These are phyloP conservation scores for Aethes cnicana DNA, from an alignment of 2,888 invertebrate species.

Conservation along the genomic window DNA sequence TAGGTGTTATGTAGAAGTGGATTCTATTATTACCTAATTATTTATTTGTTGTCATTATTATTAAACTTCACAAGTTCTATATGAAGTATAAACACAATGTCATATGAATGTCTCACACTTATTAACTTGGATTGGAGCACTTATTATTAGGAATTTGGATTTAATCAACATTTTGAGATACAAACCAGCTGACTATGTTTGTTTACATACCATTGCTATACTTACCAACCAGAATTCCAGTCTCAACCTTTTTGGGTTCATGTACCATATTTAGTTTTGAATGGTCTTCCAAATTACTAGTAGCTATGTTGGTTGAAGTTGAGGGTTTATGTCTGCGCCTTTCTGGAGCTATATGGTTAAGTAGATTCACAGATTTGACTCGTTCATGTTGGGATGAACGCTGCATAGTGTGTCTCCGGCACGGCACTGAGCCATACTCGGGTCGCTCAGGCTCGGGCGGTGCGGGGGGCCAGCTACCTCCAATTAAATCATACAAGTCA, in stretches of 20 bases:
- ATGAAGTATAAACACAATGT: constrained; percentile 15
- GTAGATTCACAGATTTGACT: constrained; percentile 83
- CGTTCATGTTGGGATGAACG: constrained; percentile 66
- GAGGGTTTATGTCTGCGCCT: constrained; percentile 56
- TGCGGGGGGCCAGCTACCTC: constrained; percentile 77
- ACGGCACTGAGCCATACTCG: constrained; percentile 64
- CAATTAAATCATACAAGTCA: constrained; percentile 71
- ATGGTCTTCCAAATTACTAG: constrained; percentile 40
- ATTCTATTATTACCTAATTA: no score
- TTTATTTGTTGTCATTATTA: no score
- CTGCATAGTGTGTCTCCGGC: constrained; percentile 65
- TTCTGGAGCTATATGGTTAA: constrained; percentile 80
- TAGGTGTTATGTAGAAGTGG: constrained; percentile 5
- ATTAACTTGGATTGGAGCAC: no score
- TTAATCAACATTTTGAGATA: no score
- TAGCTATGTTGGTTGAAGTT: constrained; percentile 38
- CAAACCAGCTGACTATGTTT: no score
- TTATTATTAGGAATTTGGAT: no score
- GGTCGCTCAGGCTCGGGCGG: constrained; percentile 57
- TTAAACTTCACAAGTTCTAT: no score
- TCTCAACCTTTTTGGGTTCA: constrained; percentile 74
- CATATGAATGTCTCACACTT: constrained; percentile 27
- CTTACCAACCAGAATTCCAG: constrained; percentile 72
- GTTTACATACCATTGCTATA: no score
- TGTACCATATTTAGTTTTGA: constrained; percentile 65